Base-by-base conservation (phyloP, 2,888 invertebrate genomes). In the Gymnosoma rotundatum region DNA sequence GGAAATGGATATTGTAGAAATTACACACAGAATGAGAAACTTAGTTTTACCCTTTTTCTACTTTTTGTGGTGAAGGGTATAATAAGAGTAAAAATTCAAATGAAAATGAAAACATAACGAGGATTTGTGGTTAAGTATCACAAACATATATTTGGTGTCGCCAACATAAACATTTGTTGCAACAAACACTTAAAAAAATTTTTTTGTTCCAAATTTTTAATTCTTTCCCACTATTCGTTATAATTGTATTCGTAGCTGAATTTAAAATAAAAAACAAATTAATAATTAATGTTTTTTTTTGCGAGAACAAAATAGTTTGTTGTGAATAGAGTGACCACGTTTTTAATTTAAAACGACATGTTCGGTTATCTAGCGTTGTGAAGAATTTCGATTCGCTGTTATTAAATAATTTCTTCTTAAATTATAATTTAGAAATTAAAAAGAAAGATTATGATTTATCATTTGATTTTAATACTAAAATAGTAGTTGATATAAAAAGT, bases 91-190 rank as follows among this genome's bases (percentile, higher is more conserved):
- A 48, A 48, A 48, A n/a, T n/a, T n/a, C n/a, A n/a, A n/a, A 42
- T 12, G 12, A 10, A 48, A 14, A 48, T 48, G 1, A n/a, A 48
- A 48, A 48, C 16, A 12, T 1, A 12, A 48, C 9, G 12, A 48
- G 12, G 2, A 16, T 48, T 48, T n/a, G 16, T 48, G 45, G 45
- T 48, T 48, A 12, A 45, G 14, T 14, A n/a, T 48, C 16, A 48
- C 45, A 48, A 48, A n/a, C 16, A 66, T 45, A 21, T 72, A 21
- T 20, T 58, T 61, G 45, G 36, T 63, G 54, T 70, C 63, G 36
- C 70, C 54, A 63, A 38, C 78, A 78, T 48, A 21, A 61, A 45
- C 70, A 61, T 64, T 70, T 78, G 58, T 66, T 48, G 45, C 45
- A 48, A n/a, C n/a, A n/a, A 48, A n/a, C 45, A 48, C 6, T 48